These are phyloP conservation scores for Hirundo rustica DNA, from an alignment of 2,797 vertebrate genomes.

Conservation along the genomic window DNA sequence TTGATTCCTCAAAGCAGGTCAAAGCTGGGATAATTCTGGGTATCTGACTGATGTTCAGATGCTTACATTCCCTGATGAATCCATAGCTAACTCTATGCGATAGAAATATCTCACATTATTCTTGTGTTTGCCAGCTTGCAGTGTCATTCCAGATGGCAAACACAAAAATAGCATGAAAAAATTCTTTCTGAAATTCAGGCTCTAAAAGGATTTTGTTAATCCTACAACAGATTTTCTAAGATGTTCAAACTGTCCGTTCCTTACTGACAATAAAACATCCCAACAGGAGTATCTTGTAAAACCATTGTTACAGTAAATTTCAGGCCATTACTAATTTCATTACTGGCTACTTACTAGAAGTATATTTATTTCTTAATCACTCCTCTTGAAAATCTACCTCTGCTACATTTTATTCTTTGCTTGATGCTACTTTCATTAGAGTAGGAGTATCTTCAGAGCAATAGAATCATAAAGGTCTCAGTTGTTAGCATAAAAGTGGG, in stretches of 20 bases:
- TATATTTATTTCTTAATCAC: constrained; percentile 30
- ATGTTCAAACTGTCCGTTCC: neutral
- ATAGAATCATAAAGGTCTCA: constrained; percentile 58
- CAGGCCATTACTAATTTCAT: constrained; percentile 27
- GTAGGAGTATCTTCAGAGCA: constrained; percentile 63
- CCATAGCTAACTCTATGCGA: constrained; percentile 18
- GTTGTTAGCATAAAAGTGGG: constrained; percentile 72
- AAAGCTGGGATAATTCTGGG: constrained; percentile 29
- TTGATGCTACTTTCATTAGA: constrained; percentile 11
- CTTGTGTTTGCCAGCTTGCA: constrained; percentile 65
- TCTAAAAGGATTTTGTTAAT: constrained; percentile 49
- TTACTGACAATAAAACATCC: neutral
- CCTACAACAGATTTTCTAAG: constrained; percentile 17
- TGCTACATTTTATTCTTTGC: constrained; percentile 20
- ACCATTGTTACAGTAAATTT: constrained; percentile 34
- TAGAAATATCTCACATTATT: constrained; percentile 63
- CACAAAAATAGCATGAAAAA: constrained; percentile 66
- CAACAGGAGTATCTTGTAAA: constrained; percentile 30
- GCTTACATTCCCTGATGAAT: constrained; percentile 48
- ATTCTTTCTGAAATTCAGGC: constrained; percentile 53
- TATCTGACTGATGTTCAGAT: constrained; percentile 40
- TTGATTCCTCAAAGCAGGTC: constrained; percentile 42
- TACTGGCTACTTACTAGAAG: neutral
- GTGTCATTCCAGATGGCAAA: constrained; percentile 75
- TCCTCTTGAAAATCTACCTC: neutral